These are phyloP conservation scores for Bibio marci DNA, from an alignment of 2,888 invertebrate genomes.

Conservation along the genomic window DNA sequence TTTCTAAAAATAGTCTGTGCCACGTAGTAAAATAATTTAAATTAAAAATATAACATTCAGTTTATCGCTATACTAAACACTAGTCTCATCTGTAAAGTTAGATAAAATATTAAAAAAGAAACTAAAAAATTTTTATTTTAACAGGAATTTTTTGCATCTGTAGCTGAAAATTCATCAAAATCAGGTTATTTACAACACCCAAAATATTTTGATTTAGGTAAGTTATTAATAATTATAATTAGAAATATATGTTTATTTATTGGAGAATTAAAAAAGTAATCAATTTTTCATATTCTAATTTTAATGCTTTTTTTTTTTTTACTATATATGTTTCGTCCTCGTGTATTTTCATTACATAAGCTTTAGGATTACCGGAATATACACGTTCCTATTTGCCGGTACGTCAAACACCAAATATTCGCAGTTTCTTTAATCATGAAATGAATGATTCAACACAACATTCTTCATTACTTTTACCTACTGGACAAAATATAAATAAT, in stretches of 20 bases:
- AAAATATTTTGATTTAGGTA: slow-evolving; percentile 16
- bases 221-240: slow-evolving; percentile 4
- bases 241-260: no score
- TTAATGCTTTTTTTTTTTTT: neutral
- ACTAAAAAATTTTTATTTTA: slow-evolving; percentile 9
- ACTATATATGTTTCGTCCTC: neutral
- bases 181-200: no score
- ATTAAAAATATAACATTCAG: no score
- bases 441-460: neutral
- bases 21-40: no score
- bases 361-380: slow-evolving; percentile 19
- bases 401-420: slow-evolving; percentile 24
- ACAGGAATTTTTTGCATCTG: slow-evolving; percentile 22
- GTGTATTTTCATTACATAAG: neutral
- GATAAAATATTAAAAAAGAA: no score
- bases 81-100: no score
- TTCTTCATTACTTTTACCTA: no score
- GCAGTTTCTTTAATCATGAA: slow-evolving; percentile 9
- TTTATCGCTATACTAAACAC: neutral
- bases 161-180: slow-evolving; percentile 10
- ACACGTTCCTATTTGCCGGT: slow-evolving; percentile 27
- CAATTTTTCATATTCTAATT: neutral
- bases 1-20: no score
- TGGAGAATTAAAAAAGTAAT: no score
- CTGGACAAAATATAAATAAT: neutral